Conservation (phyloP, 2,113 vertebrate genomes). For the Tragulus kanchil region DNA sequence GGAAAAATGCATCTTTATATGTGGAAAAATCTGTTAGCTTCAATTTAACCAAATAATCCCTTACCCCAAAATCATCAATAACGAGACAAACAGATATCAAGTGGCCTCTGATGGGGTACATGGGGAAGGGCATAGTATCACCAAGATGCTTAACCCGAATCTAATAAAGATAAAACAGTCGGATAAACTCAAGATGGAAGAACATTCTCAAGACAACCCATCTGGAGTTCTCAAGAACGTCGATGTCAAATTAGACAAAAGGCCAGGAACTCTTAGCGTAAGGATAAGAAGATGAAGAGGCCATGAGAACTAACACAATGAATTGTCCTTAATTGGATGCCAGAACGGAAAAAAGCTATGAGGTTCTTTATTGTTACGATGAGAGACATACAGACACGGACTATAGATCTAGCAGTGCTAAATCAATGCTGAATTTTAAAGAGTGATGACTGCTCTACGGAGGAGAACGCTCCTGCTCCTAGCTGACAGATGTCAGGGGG, state of each 20-base stretch:
- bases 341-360: background rate
- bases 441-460: background rate
- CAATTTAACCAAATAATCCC: background rate
- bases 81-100: background rate
- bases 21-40: background rate
- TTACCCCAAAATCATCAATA: background rate
- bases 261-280: background rate
- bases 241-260: background rate
- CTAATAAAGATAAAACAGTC: background rate
- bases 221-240: background rate
- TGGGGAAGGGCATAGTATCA: rapidly evolving
- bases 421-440: background rate
- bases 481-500: background rate
- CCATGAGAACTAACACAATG: background rate
- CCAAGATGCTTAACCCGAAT: background rate
- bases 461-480: background rate
- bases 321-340: background rate
- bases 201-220: background rate
- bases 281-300: background rate
- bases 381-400: background rate
- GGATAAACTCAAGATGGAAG: background rate
- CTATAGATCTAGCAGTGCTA: background rate
- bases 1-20: background rate
- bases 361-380: background rate
- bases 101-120: background rate